These are phyloP conservation scores for Ptilodon capucinus DNA, from an alignment of 2,888 invertebrate genomes.

Conservation along the genomic window DNA sequence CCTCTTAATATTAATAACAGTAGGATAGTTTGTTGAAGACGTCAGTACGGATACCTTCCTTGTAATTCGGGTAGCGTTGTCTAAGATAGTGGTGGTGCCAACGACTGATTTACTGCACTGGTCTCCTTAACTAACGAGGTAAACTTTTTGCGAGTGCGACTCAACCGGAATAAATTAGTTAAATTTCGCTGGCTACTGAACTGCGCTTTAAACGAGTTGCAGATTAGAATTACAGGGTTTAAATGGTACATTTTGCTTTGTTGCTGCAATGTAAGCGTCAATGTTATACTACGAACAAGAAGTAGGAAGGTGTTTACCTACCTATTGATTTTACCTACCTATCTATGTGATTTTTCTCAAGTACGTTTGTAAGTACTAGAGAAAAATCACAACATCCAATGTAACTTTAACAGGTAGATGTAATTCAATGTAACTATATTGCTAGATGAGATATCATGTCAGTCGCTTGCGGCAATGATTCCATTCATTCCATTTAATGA, in stretches of 20 bases:
- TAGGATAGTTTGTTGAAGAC: neutral
- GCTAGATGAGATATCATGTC: too few species aligned
- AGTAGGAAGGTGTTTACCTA: too few species aligned
- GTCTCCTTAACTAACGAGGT: conserved; percentile 68
- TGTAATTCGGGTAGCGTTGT: conserved; percentile 66
- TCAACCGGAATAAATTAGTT: conserved; percentile 65
- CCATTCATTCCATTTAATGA: too few species aligned
- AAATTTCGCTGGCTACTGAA: conserved; percentile 49
- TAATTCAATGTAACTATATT: too few species aligned
- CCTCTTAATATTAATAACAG: too few species aligned
- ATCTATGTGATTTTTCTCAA: too few species aligned
- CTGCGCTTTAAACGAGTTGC: neutral
- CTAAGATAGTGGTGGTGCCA: conserved; percentile 56
- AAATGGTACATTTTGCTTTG: neutral
- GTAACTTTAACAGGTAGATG: too few species aligned
- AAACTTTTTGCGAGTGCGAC: conserved; percentile 66
- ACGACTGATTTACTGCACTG: conserved; percentile 69
- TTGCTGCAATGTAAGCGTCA: neutral
- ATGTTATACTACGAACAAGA: too few species aligned
- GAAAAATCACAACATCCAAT: too few species aligned
- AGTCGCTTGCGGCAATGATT: too few species aligned
- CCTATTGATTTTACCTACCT: too few species aligned
- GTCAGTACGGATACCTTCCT: conserved; percentile 24
- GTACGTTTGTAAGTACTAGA: too few species aligned
- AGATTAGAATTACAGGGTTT: neutral